Conservation (phyloP, 1,140 invertebrate species). For the Drosophila bifasciata region DNA sequence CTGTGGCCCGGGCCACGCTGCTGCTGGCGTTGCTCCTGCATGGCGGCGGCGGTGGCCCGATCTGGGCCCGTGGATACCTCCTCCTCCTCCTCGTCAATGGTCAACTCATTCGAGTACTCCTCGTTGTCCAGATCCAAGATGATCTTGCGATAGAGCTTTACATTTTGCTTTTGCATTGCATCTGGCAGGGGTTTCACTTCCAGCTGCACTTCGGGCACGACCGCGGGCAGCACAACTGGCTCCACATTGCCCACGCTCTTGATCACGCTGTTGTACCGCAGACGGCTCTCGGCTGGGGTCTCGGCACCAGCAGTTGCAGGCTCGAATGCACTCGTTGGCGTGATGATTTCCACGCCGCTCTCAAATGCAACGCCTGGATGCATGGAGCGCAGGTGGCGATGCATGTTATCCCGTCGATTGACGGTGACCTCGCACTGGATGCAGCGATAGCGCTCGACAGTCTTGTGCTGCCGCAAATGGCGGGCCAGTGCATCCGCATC, state of each 20-base stretch:
- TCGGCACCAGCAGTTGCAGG: neutral
- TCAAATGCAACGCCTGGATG: slow-evolving; percentile 85
- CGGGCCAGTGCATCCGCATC: slow-evolving; percentile 62
- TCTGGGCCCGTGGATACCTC: neutral
- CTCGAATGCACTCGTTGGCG: neutral
- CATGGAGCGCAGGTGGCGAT: slow-evolving; percentile 87
- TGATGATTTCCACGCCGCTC: slow-evolving; percentile 41
- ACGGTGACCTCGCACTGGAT: slow-evolving; percentile 86
- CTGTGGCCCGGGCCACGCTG: slow-evolving; percentile 17
- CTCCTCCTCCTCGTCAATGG: slow-evolving; percentile 43
- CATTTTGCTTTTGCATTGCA: slow-evolving; percentile 60
- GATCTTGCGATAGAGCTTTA: slow-evolving; percentile 75
- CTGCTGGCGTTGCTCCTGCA: slow-evolving; percentile 14
- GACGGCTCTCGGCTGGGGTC: slow-evolving; percentile 2
- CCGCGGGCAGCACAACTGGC: slow-evolving; percentile 44
- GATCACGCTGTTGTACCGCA: slow-evolving; percentile 69
- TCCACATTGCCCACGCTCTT: slow-evolving; percentile 74
- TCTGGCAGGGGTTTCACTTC: slow-evolving; percentile 25
- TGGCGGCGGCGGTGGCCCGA: slow-evolving; percentile 1
- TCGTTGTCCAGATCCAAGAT: slow-evolving; percentile 70
- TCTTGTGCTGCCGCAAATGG: slow-evolving; percentile 66
- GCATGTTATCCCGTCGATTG: slow-evolving; percentile 87
- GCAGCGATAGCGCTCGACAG: slow-evolving; percentile 86
- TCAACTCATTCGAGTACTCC: slow-evolving; percentile 63
- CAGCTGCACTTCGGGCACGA: neutral